These are phyloP conservation scores for Eumacrocentrus americanus DNA, from an alignment of 2,888 invertebrate species.

Conservation along the genomic window DNA sequence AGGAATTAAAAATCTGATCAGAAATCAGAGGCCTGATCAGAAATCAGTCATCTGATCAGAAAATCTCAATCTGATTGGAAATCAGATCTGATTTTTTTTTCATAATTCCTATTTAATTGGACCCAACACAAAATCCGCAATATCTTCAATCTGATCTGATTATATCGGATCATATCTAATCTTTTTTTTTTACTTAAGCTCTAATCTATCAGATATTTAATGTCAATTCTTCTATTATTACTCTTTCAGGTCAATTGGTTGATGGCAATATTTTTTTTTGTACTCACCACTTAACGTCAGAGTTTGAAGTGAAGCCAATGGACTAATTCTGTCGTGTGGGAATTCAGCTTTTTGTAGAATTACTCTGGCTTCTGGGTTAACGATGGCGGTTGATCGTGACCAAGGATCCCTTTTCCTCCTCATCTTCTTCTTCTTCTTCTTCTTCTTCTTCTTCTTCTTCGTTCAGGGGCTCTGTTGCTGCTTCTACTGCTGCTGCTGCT, in stretches of 20 bases:
- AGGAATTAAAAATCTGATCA: no score
- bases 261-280: conserved; percentile 19
- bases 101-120: no score
- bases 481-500: conserved; percentile 20
- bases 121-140: no score
- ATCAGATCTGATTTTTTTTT: no score
- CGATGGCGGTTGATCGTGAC: conserved; percentile 15
- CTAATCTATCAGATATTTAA: no score
- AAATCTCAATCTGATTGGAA: no score
- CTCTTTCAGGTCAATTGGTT: conserved; percentile 2
- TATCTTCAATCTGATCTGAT: no score
- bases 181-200: no score
- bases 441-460: conserved; percentile 24
- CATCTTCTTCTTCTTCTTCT: conserved; percentile 12
- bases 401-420: conserved; percentile 3
- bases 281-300: conserved; percentile 8
- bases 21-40: no score
- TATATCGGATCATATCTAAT: no score
- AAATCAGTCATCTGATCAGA: no score
- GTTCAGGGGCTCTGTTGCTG: conserved; percentile 8
- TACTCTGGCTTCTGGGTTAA: conserved; percentile 28
- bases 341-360: conserved; percentile 45
- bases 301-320: conserved; percentile 3
- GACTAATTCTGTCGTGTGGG: conserved; percentile 35
- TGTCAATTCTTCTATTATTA: no score